A percentile compares a stretch with the other conserved stretches of the same genome.
phyloP scores from a whole-genome alignment of 2,888 invertebrate genomes.

The Drosophila macrothrix region DNA sequence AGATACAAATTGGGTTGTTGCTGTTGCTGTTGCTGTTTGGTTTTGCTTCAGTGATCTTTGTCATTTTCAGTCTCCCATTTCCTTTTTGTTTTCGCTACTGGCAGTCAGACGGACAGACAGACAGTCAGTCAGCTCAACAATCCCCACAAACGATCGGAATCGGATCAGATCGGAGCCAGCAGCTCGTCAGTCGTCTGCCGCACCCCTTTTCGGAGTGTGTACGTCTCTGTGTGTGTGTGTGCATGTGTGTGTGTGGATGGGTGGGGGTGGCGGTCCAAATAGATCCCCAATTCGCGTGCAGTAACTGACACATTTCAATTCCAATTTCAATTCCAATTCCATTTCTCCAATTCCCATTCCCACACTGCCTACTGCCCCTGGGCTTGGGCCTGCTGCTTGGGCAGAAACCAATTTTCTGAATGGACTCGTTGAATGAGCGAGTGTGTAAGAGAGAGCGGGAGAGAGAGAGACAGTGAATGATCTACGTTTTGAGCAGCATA shows the following conservation, averaged over 20 bases:
- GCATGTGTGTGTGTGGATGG: background rate
- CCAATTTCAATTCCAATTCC: background rate
- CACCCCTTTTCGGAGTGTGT: slow-evolving; percentile 56
- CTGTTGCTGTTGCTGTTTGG: slow-evolving; percentile 52
- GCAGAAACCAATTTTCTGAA: slow-evolving; percentile 38
- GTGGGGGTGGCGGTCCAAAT: slow-evolving; percentile 18
- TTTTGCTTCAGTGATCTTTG: slow-evolving; percentile 82
- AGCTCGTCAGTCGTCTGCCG: slow-evolving; percentile 52
- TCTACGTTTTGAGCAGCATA: slow-evolving; percentile 27
- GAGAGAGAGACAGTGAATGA: slow-evolving; percentile 13
- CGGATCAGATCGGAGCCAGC: slow-evolving; percentile 37
- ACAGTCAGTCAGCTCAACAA: slow-evolving; percentile 27
- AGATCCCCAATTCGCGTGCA: slow-evolving; percentile 59
- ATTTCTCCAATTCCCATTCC: slow-evolving; percentile 14
- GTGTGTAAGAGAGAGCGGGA: slow-evolving; percentile 7
- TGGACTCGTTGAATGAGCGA: slow-evolving; percentile 30
- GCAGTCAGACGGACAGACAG: slow-evolving; percentile 5
- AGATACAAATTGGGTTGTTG: slow-evolving; percentile 66
- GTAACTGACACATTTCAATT: slow-evolving; percentile 54
- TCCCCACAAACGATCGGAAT: slow-evolving; percentile 45
- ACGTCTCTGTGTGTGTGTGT: background rate
- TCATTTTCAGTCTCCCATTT: slow-evolving; percentile 79
- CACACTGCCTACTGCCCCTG: slow-evolving; percentile 45
- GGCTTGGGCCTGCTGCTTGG: slow-evolving; percentile 28
- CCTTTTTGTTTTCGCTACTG: slow-evolving; percentile 57